These are phyloP conservation scores for Chondrilla cf. caribensis DNA, from an alignment of 37 sponge, comb jelly and placozoan species.

Conservation along the genomic window DNA sequence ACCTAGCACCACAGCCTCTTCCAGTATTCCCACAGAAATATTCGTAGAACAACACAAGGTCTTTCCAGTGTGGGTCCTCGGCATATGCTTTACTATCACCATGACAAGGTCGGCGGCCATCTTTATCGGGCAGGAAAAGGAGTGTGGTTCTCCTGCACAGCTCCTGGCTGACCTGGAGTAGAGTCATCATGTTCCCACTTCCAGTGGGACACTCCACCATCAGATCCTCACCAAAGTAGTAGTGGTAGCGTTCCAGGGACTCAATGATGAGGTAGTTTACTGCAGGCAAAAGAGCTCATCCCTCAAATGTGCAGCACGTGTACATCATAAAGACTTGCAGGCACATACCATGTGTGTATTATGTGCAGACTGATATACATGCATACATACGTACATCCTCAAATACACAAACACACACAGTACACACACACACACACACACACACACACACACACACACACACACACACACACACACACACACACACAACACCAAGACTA, in stretches of 20 bases:
- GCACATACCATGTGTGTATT: neutral
- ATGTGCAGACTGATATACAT: neutral
- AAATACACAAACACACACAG: constrained; percentile 6
- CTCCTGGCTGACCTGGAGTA: constrained; percentile 76
- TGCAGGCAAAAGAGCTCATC: constrained; percentile 4
- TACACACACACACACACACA: constrained; percentile 16
- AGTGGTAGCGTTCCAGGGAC: constrained; percentile 88
- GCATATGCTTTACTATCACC: constrained; percentile 72
- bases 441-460: constrained; percentile 21
- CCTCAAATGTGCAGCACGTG: neutral
- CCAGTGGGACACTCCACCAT: constrained; percentile 90
- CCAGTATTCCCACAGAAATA: constrained; percentile 94
- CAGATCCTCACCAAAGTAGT: constrained; percentile 84
- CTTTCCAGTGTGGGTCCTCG: constrained; percentile 84
- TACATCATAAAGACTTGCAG: neutral
- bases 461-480: constrained; percentile 10
- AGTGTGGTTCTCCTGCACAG: constrained; percentile 55
- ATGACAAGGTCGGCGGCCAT: constrained; percentile 86
- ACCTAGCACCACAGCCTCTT: constrained; percentile 96
- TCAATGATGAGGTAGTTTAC: constrained; percentile 93
- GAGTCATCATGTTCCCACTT: constrained; percentile 73
- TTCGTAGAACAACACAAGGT: constrained; percentile 94
- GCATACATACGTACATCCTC: neutral
- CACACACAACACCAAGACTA: constrained; percentile 24
- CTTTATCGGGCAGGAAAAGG: constrained; percentile 70